phyloP scores from a whole-genome alignment of 2,888 invertebrate genomes.

The Sphaerophoria taeniata region DNA sequence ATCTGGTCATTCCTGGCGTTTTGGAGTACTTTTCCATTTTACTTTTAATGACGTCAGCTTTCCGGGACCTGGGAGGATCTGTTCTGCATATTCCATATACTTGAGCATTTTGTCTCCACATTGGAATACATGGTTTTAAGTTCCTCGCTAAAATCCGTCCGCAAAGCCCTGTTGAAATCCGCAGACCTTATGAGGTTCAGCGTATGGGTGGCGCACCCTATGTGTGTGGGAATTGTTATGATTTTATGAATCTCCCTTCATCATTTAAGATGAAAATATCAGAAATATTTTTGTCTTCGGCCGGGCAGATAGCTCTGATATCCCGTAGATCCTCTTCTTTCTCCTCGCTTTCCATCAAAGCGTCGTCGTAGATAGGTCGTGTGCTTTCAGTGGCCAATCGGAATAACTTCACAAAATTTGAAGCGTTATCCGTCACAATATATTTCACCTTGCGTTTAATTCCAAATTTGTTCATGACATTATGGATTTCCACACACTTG shows the following conservation, averaged over 20 bases:
- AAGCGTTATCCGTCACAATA: background rate
- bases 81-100: background rate
- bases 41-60: background rate
- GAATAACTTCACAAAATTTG: background rate
- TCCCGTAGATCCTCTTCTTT: background rate
- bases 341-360: no score
- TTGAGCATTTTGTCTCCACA: no score
- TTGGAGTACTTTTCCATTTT: background rate
- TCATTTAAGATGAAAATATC: no score
- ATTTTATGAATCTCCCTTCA: no score
- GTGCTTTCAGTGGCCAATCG: constrained; percentile 4
- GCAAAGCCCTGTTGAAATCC: no score
- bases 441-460: background rate
- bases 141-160: no score
- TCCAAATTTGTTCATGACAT: background rate
- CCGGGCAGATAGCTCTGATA: no score
- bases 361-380: background rate
- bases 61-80: background rate
- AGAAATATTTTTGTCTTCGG: no score
- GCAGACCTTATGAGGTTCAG: no score
- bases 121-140: no score
- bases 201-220: no score
- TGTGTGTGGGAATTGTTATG: no score
- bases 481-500: background rate
- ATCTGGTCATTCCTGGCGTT: background rate